Conservation (phyloP, 2,888 invertebrate species). For the Malthinus seriepunctatus region DNA sequence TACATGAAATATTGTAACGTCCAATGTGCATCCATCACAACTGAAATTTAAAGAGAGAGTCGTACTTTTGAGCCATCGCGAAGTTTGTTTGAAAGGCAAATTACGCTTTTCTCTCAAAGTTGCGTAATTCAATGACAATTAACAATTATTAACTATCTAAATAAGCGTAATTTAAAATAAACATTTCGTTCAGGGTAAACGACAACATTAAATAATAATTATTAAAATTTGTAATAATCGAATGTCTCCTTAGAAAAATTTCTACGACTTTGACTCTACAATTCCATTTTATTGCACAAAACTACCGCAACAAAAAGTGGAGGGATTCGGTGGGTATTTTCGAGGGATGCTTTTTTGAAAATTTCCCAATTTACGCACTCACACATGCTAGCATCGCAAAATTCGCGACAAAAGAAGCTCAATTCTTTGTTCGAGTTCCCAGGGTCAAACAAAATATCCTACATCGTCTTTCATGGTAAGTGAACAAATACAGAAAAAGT, state of each 20-base stretch:
- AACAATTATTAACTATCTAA: constrained; percentile 6
- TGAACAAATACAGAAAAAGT: constrained; percentile 19
- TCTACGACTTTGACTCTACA: neutral
- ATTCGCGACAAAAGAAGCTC: constrained; percentile 19
- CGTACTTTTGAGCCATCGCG: too few relatives aligned
- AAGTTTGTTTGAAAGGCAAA: too few relatives aligned
- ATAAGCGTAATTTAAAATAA: constrained; percentile 19
- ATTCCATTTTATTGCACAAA: neutral
- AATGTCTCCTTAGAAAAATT: neutral
- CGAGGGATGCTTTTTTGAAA: too few relatives aligned
- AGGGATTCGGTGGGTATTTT: too few relatives aligned
- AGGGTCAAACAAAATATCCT: constrained; percentile 31
- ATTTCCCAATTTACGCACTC: too few relatives aligned
- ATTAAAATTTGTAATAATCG: constrained; percentile 16
- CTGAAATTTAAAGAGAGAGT: too few relatives aligned
- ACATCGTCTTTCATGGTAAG: constrained; percentile 27
- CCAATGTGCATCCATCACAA: too few relatives aligned
- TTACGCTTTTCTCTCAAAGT: neutral
- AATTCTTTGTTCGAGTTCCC: constrained; percentile 32
- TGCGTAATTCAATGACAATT: constrained; percentile 9
- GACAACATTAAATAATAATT: constrained; percentile 27
- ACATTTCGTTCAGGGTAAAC: constrained; percentile 23
- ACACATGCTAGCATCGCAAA: too few relatives aligned
- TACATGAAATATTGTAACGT: too few relatives aligned
- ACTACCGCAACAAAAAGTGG: neutral